Evolutionary conservation across 2,113 vertebrate species (phyloP).

Genomic region (Dipodomys merriami): DNA sequence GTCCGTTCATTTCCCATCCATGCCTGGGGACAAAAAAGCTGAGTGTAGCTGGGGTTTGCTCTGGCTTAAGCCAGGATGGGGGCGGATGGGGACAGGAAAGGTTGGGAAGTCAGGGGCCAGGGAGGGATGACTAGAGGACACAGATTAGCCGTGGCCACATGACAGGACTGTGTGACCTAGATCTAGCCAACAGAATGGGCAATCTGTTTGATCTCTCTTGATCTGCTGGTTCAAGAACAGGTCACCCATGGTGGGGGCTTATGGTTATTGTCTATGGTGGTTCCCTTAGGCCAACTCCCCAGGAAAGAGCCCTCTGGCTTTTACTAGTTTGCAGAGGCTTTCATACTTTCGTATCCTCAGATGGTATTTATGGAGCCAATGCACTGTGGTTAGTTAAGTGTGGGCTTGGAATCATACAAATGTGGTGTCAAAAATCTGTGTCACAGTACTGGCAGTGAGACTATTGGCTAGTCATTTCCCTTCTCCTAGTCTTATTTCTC

Average conservation of each 20-base stretch:
- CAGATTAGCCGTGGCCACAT: background rate
- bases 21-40: conserved; percentile 71
- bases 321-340: conserved; percentile 24
- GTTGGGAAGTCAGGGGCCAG: background rate
- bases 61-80: conserved; percentile 24
- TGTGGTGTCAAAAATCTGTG: conserved; percentile 28
- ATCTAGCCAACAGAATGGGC: background rate
- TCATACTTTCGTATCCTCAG: background rate
- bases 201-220: conserved; percentile 40
- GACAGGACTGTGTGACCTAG: conserved; percentile 18
- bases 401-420: conserved; percentile 31
- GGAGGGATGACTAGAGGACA: conserved; percentile 5
- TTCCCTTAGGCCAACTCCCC: background rate
- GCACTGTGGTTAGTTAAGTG: background rate
- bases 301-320: conserved; percentile 2
- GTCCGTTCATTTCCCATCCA: conserved; percentile 62
- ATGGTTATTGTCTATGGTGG: background rate
- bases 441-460: background rate
- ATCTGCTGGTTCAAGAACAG: background rate
- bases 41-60: conserved; percentile 67
- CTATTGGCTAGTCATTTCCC: background rate
- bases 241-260: background rate
- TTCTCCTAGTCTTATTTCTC: conserved; percentile 25
- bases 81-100: background rate
- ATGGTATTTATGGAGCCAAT: background rate